Base-by-base conservation (phyloP, 2,113 vertebrate genomes). In the Cyprinodon variegatus region DNA sequence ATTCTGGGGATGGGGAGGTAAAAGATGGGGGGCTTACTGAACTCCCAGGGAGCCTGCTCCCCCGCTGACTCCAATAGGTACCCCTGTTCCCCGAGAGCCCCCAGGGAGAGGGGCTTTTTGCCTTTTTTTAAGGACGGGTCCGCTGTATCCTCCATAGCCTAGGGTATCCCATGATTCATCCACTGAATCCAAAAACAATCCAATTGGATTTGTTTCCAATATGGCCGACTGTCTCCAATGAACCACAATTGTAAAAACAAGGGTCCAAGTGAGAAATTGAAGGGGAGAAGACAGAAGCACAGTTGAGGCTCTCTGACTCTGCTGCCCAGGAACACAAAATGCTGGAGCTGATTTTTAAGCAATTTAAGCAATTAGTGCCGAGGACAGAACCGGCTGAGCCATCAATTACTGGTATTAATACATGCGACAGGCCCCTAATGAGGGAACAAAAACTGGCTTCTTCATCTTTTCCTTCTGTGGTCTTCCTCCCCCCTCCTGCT, bases 381-480 rank as follows among this genome's bases (percentile, higher is more conserved):
- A 81, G 72, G 84, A 82, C 83, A 80, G 83, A 91, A 76, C 86
- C 86, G 91, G 86, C 90, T 89, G 90, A 91, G 90, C 72, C 88
- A 91, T 90, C 91, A 91, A 93, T 92, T 92, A 88, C 78, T 74
- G 86, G 88, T 94, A 92, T 94, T 93, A 92, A 91, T 91, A 92
- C 91, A 88, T 48, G 68, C 91, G 92, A 93, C 93, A 89, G 90
- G 83, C 70, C 84, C 86, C 84, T 86, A 78, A 85, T 70, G 90
- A 64, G 87, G 67, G 86, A 81, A 88, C 85, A 82, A 87, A 88
- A 84, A 79, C 29, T 29, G 29, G 29, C 83, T 61, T 46, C 72
- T 82, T 72, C 36, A 65, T 87, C 82, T 81, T 79, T 79, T 76
- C 69, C 72, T 59, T 64, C 0, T 1, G 29, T 29, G 29, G 29